Percentiles rank a stretch among this genome's conserved stretches.
phyloP scores from a whole-genome alignment of 1,140 invertebrate genomes.

The Streblospio benedicti region DNA sequence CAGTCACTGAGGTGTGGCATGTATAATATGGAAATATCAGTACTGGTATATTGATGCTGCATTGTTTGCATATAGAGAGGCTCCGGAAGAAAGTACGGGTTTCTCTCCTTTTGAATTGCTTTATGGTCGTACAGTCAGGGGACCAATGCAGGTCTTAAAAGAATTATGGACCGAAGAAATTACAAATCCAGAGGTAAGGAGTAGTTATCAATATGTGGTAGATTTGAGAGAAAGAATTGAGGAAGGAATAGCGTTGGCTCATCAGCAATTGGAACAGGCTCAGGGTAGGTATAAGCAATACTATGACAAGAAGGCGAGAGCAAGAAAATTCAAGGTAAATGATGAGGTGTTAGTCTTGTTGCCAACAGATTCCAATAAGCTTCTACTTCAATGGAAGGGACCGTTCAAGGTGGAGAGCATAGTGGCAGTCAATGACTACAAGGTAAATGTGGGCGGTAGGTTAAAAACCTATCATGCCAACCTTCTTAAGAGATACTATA shows the following conservation, averaged over 20 bases:
- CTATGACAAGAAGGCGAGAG: slow-evolving; percentile 10
- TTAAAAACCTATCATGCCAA: too few species aligned
- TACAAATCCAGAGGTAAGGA: slow-evolving; percentile 10
- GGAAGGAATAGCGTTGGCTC: slow-evolving; percentile 17
- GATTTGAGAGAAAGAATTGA: slow-evolving; percentile 17
- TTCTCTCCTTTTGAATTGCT: slow-evolving; percentile 33
- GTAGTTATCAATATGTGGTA: slow-evolving; percentile 8
- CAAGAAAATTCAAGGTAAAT: neutral
- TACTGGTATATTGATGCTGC: slow-evolving; percentile 5
- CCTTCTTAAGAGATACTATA: too few species aligned
- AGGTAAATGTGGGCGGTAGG: too few species aligned
- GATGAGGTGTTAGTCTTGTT: neutral
- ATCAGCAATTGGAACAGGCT: slow-evolving; percentile 16
- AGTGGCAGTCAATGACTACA: too few species aligned
- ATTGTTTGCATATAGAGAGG: slow-evolving; percentile 15
- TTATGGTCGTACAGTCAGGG: slow-evolving; percentile 28
- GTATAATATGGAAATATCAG: too few species aligned
- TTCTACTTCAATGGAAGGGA: too few species aligned
- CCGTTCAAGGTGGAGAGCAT: too few species aligned
- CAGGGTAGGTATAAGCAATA: slow-evolving; percentile 13
- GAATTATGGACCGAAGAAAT: slow-evolving; percentile 28
- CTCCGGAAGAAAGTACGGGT: slow-evolving; percentile 16
- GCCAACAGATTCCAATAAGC: too few species aligned
- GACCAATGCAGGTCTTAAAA: slow-evolving; percentile 26
- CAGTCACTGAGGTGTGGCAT: too few species aligned